Base-by-base conservation (phyloP, 2,888 invertebrate species). In the Steinernema scapterisci region DNA sequence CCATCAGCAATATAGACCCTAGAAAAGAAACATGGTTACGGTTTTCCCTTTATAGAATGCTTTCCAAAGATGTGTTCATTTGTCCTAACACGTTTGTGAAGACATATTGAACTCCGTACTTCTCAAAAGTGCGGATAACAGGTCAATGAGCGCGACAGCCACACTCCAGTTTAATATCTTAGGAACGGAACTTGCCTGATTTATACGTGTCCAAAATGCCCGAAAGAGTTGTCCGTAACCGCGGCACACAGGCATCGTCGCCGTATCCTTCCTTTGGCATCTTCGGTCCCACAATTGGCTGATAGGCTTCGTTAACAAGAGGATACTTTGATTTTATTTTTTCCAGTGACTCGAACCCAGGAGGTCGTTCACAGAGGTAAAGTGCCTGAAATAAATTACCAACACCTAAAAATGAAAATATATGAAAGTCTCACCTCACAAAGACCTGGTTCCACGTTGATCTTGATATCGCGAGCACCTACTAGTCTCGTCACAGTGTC, bases 401-500 rank as follows among this genome's bases (percentile, higher is more conserved):
- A 25, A 48, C n/a, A 48, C 13, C 3, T 5, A 48, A 16, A 48
- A 19, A 48, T 3, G 19, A 48, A 48, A 7, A 21, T 19, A 72
- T 9, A 3, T 7, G 13, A 21, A 72, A 72, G 16, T 16, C 70
- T 38, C 0, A 76, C 78, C 45, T 85, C 85, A 44, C 80, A 80
- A 1, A 85, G 76, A 13, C 85, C 85, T 0, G 85, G 83, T 73
- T 86, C 86, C 0, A 82, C 82, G 72, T 86, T 86, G 23, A 86
- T 83, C n/a, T 74, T 76, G 71, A 84, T 76, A 21, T 77, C 73
- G 46, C 80, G 81, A 7, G 75, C 75, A 6, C 76, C 79, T 0
- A 83, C 76, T 19, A 86, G 80, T 13, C 73, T 71, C 0, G 81
- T 80, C 0, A 85, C 84, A 0, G 86, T 86, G 46, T 86, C 85